phyloP scores from a whole-genome alignment of 1,140 invertebrate species.

The Magallana gigas region DNA sequence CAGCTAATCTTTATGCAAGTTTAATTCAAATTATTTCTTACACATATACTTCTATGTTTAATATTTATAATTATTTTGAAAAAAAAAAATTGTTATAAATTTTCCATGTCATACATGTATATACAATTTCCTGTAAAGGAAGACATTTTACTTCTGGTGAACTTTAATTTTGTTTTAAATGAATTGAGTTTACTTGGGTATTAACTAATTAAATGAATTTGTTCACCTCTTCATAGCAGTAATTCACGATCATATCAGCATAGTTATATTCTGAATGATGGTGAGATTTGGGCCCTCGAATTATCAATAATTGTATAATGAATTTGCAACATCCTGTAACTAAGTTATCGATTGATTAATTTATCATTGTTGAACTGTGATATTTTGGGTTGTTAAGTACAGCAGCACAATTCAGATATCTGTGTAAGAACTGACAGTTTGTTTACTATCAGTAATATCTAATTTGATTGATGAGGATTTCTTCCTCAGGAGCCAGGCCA shows the following conservation, averaged over 20 bases:
- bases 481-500: not conserved
- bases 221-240: not conserved
- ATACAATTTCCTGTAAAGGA: no score
- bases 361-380: constrained; percentile 15
- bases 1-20: no score
- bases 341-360: constrained; percentile 1
- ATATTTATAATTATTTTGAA: no score
- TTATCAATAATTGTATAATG: not conserved
- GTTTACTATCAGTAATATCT: constrained; percentile 16
- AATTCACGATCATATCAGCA: not conserved
- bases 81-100: no score
- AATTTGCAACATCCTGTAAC: constrained; percentile 26
- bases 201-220: not conserved
- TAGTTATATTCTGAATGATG: not conserved
- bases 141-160: no score
- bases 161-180: no score
- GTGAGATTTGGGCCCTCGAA: not conserved
- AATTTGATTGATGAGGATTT: constrained; percentile 9
- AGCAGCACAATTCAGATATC: not conserved
- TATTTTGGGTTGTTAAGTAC: constrained; percentile 19
- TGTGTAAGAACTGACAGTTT: not conserved
- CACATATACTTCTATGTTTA: no score
- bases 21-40: no score
- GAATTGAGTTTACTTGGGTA: no score
- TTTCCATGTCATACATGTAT: no score